These are phyloP conservation scores for Melolontha melolontha DNA, from an alignment of 2,888 invertebrate genomes.

Conservation along the genomic window DNA sequence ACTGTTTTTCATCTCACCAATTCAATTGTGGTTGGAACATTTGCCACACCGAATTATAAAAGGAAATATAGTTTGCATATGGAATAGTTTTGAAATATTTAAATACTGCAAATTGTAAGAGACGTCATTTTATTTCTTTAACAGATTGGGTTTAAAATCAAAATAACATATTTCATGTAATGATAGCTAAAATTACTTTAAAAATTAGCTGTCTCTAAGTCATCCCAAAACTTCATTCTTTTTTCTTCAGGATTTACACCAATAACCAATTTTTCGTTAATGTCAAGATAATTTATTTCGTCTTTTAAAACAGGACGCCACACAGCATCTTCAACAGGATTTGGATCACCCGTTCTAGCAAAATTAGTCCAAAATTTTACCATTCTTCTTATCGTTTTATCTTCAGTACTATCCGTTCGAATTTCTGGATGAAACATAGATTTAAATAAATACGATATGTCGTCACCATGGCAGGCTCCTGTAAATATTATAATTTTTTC, in stretches of 20 bases:
- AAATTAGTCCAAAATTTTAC: conserved; percentile 58
- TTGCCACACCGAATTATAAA: too few relatives aligned
- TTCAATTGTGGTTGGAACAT: too few relatives aligned
- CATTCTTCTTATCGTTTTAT: conserved; percentile 50
- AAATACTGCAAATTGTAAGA: too few relatives aligned
- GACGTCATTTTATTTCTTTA: too few relatives aligned
- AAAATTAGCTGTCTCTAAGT: conserved; percentile 2
- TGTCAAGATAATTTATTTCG: conserved; percentile 48
- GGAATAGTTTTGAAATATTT: too few relatives aligned
- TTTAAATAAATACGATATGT: conserved; percentile 56
- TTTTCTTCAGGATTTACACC: conserved; percentile 46
- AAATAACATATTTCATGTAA: too few relatives aligned
- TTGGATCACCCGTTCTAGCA: conserved; percentile 51
- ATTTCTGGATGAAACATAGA: conserved; percentile 7
- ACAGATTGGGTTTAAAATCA: too few relatives aligned
- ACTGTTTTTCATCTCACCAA: too few relatives aligned
- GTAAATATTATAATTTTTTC: conserved; percentile 20
- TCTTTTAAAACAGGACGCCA: conserved; percentile 49
- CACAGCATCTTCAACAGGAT: conserved; percentile 42
- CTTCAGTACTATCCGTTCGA: conserved; percentile 47
- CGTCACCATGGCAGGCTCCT: conserved; percentile 56
- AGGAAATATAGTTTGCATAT: too few relatives aligned
- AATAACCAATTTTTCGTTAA: conserved; percentile 44
- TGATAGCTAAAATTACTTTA: not conserved
- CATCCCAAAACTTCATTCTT: conserved; percentile 52